These are phyloP conservation scores for Zosterops japonicus DNA, from an alignment of 2,113 vertebrate species.

Conservation along the genomic window DNA sequence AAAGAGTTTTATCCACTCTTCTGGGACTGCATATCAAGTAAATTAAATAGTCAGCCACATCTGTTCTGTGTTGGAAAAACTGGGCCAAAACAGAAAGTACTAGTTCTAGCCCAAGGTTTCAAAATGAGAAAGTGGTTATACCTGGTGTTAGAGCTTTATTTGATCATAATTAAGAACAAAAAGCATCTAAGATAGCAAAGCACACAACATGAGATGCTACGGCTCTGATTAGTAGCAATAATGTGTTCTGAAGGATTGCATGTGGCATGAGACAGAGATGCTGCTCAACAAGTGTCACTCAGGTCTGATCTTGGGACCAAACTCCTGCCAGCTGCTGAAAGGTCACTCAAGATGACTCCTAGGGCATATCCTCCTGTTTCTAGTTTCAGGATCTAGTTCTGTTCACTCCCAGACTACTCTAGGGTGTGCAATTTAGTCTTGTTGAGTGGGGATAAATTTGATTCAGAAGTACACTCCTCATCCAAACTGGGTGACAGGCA, in stretches of 20 bases:
- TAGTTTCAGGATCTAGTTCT: not conserved
- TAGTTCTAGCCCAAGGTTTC: not conserved
- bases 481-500: not conserved
- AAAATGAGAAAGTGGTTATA: not conserved
- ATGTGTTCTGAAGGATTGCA: accelerated
- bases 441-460: not conserved
- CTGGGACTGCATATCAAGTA: not conserved
- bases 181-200: not conserved
- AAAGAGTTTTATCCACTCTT: not conserved
- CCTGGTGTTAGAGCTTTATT: not conserved
- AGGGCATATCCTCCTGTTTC: not conserved
- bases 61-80: not conserved
- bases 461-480: not conserved
- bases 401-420: not conserved
- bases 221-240: not conserved
- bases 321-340: not conserved
- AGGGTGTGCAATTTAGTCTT: not conserved
- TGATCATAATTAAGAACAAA: not conserved
- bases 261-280: not conserved
- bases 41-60: not conserved
- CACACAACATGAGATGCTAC: not conserved
- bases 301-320: not conserved
- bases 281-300: accelerated
- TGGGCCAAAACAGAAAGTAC: not conserved
- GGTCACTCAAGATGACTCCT: not conserved